These are phyloP conservation scores for Lithosia quadra DNA, from an alignment of 2,888 invertebrate genomes.

Conservation along the genomic window DNA sequence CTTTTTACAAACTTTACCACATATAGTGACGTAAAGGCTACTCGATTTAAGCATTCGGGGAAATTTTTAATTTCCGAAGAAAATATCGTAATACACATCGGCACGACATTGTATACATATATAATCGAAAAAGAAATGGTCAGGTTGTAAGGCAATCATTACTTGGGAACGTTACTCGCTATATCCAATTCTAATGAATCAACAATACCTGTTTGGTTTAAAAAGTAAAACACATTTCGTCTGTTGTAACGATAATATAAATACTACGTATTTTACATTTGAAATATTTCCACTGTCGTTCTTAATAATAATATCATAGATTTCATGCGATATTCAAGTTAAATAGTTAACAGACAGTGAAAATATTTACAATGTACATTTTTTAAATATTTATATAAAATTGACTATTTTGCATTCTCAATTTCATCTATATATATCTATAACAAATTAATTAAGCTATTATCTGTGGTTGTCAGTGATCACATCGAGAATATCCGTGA, in stretches of 20 bases:
- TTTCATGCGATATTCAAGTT: not conserved
- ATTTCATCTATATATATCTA: conserved; percentile 40
- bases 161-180: not conserved
- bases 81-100: conserved; percentile 49
- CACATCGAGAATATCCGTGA: conserved; percentile 29
- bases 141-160: conserved; percentile 17
- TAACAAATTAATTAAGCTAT: conserved; percentile 31
- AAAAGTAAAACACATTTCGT: not conserved
- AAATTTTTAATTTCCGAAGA: conserved; percentile 78
- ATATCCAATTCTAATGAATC: not conserved
- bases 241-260: conserved; percentile 18
- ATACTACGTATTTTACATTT: conserved; percentile 18
- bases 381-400: conserved; percentile 12
- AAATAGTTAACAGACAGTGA: conserved; percentile 16
- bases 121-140: conserved; percentile 29
- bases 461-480: conserved; percentile 20
- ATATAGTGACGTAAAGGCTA: conserved; percentile 74
- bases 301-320: not conserved
- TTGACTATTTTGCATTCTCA: conserved; percentile 27
- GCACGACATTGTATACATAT: conserved; percentile 44
- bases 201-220: conserved; percentile 8
- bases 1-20: conserved; percentile 80
- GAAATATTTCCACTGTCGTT: conserved; percentile 38
- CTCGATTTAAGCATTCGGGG: conserved; percentile 64
- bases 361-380: conserved; percentile 27